Base-by-base conservation (phyloP, 2,888 invertebrate genomes). In the Drosophila paracracens region DNA sequence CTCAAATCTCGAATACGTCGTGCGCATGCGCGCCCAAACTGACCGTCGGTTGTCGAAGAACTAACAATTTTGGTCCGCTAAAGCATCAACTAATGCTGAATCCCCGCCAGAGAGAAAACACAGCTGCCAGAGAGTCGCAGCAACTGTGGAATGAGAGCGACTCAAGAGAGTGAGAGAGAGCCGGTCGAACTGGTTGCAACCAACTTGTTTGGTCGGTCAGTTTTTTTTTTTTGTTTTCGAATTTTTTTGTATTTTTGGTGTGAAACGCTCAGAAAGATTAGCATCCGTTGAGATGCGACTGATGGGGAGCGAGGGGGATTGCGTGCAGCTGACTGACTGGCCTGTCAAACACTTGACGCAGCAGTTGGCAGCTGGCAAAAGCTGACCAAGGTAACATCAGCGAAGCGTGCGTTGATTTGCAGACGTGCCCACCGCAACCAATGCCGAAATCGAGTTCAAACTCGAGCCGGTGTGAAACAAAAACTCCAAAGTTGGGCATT, bases 11-110 rank as follows among this genome's bases (percentile, higher is more conserved):
- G 25, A 43, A 76, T 58, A 77, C 65, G 64, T 71, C 67, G 77
- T 88, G 91, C 91, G 92, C 92, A 91, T 91, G 92, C 92, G 92
- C 91, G 92, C 91, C 91, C 91, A 90, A 91, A 92, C 89, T 92
- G 92, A 92, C 92, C 92, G 92, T 84, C 84, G 84, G 79, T 83
- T 91, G 87, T 84, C 82, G 92, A 92, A 92, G 92, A 92, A 92
- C 92, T 92, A 91, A 92, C 76, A 77, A 76, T 79, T 86, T 88
- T 70, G 82, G 81, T 63, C 58, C 74, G 63, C 76, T 73, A 69
- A 63, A 83, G 76, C 70, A 70, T 40, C 64, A 76, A 86, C 83
- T 86, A 86, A 86, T 82, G 85, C 81, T 76, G 79, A 70, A 73
- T 76, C 61, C 63, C 62, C 21, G 21, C 29, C 40, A 40, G 60